Evolutionary conservation across 2,797 vertebrate genomes (phyloP).

Genomic region (Alectoris magna): DNA sequence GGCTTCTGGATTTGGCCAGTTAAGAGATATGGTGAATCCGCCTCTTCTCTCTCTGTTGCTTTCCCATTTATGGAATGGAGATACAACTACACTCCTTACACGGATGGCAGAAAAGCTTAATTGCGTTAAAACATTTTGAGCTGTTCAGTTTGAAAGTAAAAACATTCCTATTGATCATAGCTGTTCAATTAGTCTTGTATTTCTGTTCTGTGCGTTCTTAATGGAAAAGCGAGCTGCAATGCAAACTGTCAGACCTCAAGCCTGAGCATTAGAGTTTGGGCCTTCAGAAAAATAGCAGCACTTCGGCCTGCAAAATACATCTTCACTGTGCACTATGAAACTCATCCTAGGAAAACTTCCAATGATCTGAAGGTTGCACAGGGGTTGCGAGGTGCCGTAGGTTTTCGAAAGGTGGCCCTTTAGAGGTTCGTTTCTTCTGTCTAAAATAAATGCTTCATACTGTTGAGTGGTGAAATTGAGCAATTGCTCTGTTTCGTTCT

Average conservation of each 20-base stretch:
- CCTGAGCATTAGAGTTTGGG: background rate
- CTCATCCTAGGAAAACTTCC: background rate
- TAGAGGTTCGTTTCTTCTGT: background rate
- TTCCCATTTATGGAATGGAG: background rate
- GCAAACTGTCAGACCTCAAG: background rate
- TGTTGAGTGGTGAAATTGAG: background rate
- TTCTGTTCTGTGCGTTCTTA: background rate
- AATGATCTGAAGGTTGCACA: background rate
- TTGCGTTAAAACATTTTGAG: background rate
- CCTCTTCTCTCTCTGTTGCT: background rate
- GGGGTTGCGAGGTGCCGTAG: background rate
- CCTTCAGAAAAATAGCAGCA: background rate
- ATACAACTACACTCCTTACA: background rate
- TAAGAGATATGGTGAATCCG: background rate
- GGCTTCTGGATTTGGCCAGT: background rate
- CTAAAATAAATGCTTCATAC: background rate
- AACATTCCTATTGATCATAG: background rate
- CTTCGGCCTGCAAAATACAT: background rate
- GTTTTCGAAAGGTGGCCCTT: background rate
- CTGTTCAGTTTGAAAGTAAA: background rate
- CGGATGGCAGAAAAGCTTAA: background rate
- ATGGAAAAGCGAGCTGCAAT: background rate
- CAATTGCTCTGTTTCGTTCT: background rate
- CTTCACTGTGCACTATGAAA: background rate
- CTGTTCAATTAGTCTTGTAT: background rate